Percentiles rank a stretch among this genome's conserved stretches.
These are phyloP conservation scores for Pyrgilauda ruficollis DNA, from an alignment of 2,113 vertebrate species.

Conservation along the genomic window DNA sequence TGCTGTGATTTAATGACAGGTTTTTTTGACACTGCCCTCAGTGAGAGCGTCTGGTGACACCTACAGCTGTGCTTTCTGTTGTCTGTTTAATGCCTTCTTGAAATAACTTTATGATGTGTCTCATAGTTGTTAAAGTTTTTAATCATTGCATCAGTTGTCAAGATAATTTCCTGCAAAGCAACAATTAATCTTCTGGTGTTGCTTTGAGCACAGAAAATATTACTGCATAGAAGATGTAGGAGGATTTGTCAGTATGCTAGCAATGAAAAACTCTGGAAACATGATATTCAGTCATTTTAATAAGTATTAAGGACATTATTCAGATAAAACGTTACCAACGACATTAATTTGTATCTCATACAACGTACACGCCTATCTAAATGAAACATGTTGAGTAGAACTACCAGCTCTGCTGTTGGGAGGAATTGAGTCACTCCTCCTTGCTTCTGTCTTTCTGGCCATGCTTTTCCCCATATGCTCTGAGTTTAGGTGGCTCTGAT, in stretches of 20 bases:
- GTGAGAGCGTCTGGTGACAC: background rate
- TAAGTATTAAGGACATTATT: background rate
- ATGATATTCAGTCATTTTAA: background rate
- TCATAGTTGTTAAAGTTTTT: background rate
- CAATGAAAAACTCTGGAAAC: background rate
- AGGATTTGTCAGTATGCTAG: background rate
- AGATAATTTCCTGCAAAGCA: background rate
- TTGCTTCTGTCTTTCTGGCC: background rate
- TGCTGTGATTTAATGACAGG: background rate
- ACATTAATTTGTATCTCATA: background rate
- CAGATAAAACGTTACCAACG: background rate
- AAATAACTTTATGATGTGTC: background rate
- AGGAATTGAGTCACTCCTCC: background rate
- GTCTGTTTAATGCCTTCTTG: background rate
- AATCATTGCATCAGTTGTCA: background rate
- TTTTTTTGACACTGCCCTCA: background rate
- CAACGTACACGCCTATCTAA: background rate
- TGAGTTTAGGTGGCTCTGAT: background rate
- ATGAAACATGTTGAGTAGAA: accelerated
- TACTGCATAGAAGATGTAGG: background rate
- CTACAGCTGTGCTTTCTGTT: background rate
- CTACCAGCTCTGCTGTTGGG: background rate
- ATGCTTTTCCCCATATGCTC: background rate
- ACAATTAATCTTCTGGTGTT: background rate
- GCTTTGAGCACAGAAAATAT: background rate